Percentiles rank a stretch among this genome's conserved stretches.
Conservation (phyloP, 2,888 invertebrate species). For the Meliscaeva auricollis region DNA sequence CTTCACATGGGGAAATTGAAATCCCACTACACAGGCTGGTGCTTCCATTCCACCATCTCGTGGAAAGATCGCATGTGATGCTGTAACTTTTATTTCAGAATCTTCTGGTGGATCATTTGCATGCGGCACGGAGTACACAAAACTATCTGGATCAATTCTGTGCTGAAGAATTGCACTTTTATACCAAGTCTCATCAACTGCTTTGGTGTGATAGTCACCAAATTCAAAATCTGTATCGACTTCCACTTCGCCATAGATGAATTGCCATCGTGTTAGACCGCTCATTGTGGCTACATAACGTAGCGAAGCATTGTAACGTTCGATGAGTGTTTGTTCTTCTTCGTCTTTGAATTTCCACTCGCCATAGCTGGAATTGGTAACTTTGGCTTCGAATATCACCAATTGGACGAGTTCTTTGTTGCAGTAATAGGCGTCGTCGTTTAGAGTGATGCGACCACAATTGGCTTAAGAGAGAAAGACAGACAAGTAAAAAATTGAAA, state of each 20-base stretch:
- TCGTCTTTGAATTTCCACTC: conserved; percentile 85
- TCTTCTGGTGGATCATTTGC: conserved; percentile 83
- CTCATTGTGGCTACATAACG: conserved; percentile 95
- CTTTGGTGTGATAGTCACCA: conserved; percentile 90
- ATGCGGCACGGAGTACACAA: conserved; percentile 91
- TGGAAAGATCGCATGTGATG: conserved; percentile 93
- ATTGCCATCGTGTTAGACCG: conserved; percentile 95
- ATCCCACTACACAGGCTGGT: conserved; percentile 95
- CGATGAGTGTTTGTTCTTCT: conserved; percentile 86
- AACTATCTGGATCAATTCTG: conserved; percentile 89
- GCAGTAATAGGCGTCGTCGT: conserved; percentile 91
- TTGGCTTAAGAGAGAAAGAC: conserved; percentile 84
- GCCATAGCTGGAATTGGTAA: conserved; percentile 86
- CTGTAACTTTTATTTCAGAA: conserved; percentile 89
- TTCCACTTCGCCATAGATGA: conserved; percentile 87
- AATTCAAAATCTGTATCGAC: conserved; percentile 87
- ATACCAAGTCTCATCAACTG: conserved; percentile 96
- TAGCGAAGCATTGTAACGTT: conserved; percentile 89
- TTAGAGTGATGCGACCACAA: conserved; percentile 87
- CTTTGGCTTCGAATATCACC: conserved; percentile 94
- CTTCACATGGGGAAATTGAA: conserved; percentile 90
- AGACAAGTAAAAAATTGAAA: neutral
- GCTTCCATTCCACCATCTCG: conserved; percentile 90
- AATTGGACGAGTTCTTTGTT: conserved; percentile 93
- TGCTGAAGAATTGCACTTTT: conserved; percentile 95